These are phyloP conservation scores for Podarcis cretensis DNA, from an alignment of 2,113 vertebrate species.

Conservation along the genomic window DNA sequence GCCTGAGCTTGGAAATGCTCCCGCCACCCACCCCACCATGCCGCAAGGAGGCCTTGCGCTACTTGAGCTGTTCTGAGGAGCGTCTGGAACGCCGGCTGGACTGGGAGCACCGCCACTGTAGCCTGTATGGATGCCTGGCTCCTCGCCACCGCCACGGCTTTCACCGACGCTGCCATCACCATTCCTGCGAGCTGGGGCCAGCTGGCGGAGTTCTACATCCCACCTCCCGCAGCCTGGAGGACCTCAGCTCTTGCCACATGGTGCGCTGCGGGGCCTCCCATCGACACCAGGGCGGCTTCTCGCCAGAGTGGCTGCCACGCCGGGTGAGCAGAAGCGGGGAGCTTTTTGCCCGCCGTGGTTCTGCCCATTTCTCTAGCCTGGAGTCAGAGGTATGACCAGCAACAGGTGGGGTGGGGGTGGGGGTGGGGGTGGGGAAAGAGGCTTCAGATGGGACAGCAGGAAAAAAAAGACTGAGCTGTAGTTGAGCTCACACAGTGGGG, in stretches of 20 bases:
- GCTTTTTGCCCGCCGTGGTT: constrained; percentile 89
- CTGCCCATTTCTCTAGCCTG: constrained; percentile 93
- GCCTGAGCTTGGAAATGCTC: constrained; percentile 78
- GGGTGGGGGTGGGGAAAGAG: constrained; percentile 12
- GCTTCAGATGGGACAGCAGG: background rate
- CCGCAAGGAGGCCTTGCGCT: constrained; percentile 78
- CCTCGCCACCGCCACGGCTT: constrained; percentile 70
- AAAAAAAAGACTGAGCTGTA: background rate
- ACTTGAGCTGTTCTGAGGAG: constrained; percentile 79
- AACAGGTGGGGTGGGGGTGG: constrained; percentile 15
- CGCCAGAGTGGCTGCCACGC: constrained; percentile 73
- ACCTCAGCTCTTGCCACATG: constrained; percentile 82
- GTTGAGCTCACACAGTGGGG: constrained; percentile 4
- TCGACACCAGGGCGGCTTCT: constrained; percentile 70
- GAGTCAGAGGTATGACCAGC: constrained; percentile 92
- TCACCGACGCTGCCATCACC: constrained; percentile 71
- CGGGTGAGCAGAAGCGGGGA: constrained; percentile 78
- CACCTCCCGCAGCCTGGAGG: constrained; percentile 90
- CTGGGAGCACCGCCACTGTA: constrained; percentile 83
- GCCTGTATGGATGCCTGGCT: constrained; percentile 83
- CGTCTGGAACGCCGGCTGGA: constrained; percentile 87
- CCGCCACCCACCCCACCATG: constrained; percentile 72
- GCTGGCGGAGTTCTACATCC: constrained; percentile 80
- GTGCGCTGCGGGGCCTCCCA: constrained; percentile 73
- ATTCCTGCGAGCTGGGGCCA: constrained; percentile 67